Conservation (phyloP, 2,113 vertebrate species). For the Peucedramus taeniatus region DNA sequence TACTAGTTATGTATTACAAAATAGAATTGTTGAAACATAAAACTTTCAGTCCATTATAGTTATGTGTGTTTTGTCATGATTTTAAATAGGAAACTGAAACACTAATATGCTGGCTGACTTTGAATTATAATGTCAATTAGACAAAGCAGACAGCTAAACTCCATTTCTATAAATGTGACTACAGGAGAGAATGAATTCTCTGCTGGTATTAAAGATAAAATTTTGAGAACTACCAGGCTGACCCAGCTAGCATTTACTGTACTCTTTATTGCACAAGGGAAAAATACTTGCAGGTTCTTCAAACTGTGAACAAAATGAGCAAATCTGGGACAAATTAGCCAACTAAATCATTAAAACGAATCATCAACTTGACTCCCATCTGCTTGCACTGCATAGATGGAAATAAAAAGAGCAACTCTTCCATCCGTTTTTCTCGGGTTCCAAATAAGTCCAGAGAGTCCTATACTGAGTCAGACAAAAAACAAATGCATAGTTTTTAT, state of each 20-base stretch:
- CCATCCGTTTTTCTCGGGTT: background rate
- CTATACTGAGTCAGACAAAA: background rate
- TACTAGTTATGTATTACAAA: background rate
- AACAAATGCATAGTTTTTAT: background rate
- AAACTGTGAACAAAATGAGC: background rate
- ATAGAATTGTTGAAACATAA: background rate
- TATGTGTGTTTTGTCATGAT: background rate
- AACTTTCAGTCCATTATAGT: background rate
- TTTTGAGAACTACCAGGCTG: background rate
- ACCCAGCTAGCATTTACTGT: background rate
- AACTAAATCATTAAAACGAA: background rate
- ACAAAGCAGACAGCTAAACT: background rate
- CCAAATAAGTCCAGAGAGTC: background rate
- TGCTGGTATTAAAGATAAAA: background rate
- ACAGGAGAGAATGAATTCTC: background rate
- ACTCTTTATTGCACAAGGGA: background rate
- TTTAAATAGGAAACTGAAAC: conserved; percentile 6
- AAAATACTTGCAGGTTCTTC: background rate
- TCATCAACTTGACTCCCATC: background rate
- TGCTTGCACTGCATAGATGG: background rate
- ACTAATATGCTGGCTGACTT: background rate
- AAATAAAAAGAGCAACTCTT: background rate
- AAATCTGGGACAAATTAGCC: background rate
- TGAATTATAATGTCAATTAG: conserved; percentile 33
- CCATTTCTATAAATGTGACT: background rate